Evolutionary conservation across 1,140 invertebrate genomes (phyloP).

Genomic region (Triops cancriformis): DNA sequence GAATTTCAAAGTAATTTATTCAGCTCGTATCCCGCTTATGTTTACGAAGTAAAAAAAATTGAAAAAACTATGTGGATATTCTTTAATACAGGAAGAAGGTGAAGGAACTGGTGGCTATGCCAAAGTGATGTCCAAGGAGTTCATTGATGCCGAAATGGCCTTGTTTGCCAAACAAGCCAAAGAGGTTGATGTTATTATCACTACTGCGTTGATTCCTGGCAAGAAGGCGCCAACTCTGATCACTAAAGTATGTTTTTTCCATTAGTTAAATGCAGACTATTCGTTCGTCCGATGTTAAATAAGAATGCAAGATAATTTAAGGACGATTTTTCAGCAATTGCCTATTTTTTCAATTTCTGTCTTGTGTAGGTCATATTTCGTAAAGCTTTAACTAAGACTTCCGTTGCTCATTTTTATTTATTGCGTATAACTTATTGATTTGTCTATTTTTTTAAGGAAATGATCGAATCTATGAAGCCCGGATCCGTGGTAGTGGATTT

Average conservation of each 20-base stretch:
- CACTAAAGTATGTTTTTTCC: slow-evolving; percentile 52
- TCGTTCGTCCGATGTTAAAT: too few species aligned
- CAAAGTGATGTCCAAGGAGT: slow-evolving; percentile 83
- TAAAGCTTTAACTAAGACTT: slow-evolving; percentile 19
- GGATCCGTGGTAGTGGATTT: slow-evolving; percentile 83
- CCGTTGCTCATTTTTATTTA: background rate
- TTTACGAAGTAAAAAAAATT: too few species aligned
- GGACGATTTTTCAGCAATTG: slow-evolving; percentile 24
- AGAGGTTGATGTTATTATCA: slow-evolving; percentile 63
- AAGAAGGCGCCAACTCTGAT: slow-evolving; percentile 74
- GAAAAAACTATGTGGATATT: too few species aligned
- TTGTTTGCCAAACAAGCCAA: slow-evolving; percentile 76
- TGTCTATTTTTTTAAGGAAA: slow-evolving; percentile 49
- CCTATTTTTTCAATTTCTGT: too few species aligned
- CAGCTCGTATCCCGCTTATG: background rate
- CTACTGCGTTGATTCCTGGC: slow-evolving; percentile 82
- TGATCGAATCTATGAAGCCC: slow-evolving; percentile 74
- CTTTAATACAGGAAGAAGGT: slow-evolving; percentile 67
- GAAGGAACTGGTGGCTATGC: slow-evolving; percentile 76
- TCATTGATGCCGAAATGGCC: slow-evolving; percentile 75
- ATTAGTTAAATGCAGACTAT: background rate
- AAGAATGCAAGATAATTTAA: slow-evolving; percentile 16
- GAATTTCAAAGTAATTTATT: slow-evolving; percentile 50
- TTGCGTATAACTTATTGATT: background rate
- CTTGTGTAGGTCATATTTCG: slow-evolving; percentile 26